These are phyloP conservation scores for Lutraria rhynchaena DNA, from an alignment of 1,140 invertebrate genomes.

Conservation along the genomic window DNA sequence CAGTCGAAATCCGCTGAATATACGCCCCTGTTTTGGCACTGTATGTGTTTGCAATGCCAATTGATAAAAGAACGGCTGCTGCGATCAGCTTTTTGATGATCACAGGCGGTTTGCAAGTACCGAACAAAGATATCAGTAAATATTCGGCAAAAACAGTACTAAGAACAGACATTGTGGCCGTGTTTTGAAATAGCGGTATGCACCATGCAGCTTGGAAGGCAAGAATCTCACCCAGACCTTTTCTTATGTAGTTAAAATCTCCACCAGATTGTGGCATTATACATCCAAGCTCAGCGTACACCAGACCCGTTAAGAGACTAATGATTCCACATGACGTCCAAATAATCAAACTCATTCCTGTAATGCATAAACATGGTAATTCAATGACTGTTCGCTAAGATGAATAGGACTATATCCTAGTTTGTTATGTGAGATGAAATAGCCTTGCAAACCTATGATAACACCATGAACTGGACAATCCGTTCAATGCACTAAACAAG, in stretches of 20 bases:
- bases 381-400: too few species aligned
- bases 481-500: too few species aligned
- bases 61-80: background rate
- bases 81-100: conserved; percentile 39
- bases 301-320: conserved; percentile 48
- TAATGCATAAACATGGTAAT: too few species aligned
- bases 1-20: conserved; percentile 30
- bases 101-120: conserved; percentile 26
- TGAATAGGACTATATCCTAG: too few species aligned
- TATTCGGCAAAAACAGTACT: conserved; percentile 58
- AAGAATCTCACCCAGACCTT: conserved; percentile 55
- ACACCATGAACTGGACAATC: too few species aligned
- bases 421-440: too few species aligned
- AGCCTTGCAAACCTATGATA: too few species aligned
- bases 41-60: conserved; percentile 52
- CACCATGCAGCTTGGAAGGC: conserved; percentile 63
- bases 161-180: conserved; percentile 82
- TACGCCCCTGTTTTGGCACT: conserved; percentile 31
- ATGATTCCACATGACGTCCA: conserved; percentile 33
- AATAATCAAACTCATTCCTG: conserved; percentile 39
- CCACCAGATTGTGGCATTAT: conserved; percentile 62
- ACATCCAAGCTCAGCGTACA: conserved; percentile 66
- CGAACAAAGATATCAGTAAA: conserved; percentile 35
- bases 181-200: conserved; percentile 86
- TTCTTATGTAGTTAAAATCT: conserved; percentile 64